Evolutionary conservation across 2,113 vertebrate species (phyloP).

Genomic region (Thamnophis sirtalis): DNA sequence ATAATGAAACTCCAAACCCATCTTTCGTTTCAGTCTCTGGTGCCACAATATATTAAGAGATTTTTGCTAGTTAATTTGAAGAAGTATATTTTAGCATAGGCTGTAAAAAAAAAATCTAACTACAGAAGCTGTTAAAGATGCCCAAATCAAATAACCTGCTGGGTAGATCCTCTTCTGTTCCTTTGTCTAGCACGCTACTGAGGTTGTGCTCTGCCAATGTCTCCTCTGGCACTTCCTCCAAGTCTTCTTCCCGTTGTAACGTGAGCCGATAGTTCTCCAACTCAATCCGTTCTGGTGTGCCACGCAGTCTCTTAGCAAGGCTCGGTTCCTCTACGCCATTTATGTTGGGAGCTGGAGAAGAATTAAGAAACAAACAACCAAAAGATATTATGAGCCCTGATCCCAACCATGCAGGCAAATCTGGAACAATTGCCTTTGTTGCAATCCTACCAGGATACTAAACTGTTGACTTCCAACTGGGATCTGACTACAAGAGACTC

Average conservation of each 20-base stretch:
- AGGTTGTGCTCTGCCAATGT: constrained; percentile 94
- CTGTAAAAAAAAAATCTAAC: too few relatives aligned
- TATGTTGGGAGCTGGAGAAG: constrained; percentile 68
- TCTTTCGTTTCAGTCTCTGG: not conserved
- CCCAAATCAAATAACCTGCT: constrained; percentile 78
- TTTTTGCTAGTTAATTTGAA: not conserved
- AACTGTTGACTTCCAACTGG: constrained; percentile 25
- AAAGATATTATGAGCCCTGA: not conserved
- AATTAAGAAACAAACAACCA: not conserved
- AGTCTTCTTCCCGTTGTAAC: constrained; percentile 83
- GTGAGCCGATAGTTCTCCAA: constrained; percentile 94
- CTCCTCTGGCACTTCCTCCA: constrained; percentile 96
- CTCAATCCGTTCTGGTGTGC: constrained; percentile 93
- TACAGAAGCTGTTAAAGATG: not conserved
- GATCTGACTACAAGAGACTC: not conserved
- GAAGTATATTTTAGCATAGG: not conserved
- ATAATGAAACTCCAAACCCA: not conserved
- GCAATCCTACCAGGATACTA: constrained; percentile 36
- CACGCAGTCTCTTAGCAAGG: constrained; percentile 84
- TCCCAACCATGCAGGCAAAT: not conserved
- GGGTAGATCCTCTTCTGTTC: constrained; percentile 76
- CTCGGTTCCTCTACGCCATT: constrained; percentile 89
- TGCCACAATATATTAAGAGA: not conserved
- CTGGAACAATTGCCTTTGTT: not conserved
- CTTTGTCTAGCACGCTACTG: constrained; percentile 90